Base-by-base conservation (phyloP, 2,113 vertebrate species). In the Triplophysa tibetana region DNA sequence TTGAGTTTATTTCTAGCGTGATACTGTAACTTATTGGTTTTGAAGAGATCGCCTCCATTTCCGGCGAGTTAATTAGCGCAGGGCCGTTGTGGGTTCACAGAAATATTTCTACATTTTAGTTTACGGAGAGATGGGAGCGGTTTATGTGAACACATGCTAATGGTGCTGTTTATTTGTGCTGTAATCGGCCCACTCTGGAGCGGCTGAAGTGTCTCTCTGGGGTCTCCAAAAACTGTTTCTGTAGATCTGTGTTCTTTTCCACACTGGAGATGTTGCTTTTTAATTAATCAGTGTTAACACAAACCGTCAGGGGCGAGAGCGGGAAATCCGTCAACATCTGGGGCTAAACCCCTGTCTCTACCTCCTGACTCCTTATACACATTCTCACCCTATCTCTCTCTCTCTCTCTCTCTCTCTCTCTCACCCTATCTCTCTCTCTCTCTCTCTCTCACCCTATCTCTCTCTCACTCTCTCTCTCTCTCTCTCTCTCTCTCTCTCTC, bases 121-220 rank as follows among this genome's bases (percentile, higher is more conserved):
- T 26, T 50, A 38, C 26, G n/a, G 60, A 43, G 29, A 60, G 78
- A 41, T 72, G 26, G 11, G 45, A 33, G 38, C 17, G 26, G 45
- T 50, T 33, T 19, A 7, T 9, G 14, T 56, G 45, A 50, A 64
- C 45, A 4, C 56, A 9, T 43, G 48, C 50, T 29, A 48, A 54
- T 24, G 13, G 13, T 14, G 77, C 17, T 12, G 78, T 75, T 61
- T 81, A 69, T 81, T 75, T 14, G 8, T 1, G 3, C 56, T 81
- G 72, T 81, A 81, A 81, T 75, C 50, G 21, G 54, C 64, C 33
- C 61, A 64, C 48, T 63, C 48, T 73, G 16, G 56, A 80, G 52
- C 43, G 10, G 43, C 26, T 10, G 26, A 70, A 73, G 54, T 45
- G 68, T 68, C 38, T 67, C 79, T 52, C 12, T 11, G 60, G 63